Conservation (phyloP, 2,113 vertebrate species). For the Typhlomys cinereus region DNA sequence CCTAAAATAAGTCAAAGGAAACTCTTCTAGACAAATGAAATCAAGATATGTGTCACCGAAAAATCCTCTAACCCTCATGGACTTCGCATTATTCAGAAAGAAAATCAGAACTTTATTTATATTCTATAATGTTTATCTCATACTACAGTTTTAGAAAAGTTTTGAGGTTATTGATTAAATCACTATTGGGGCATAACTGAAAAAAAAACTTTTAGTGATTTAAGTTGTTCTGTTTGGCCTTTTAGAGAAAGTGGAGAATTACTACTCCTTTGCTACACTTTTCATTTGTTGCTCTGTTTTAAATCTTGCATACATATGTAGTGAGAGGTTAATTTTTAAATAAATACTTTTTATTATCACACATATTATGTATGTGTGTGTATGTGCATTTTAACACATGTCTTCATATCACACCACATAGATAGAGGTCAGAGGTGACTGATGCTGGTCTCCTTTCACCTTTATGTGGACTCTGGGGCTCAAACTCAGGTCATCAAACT, state of each 20-base stretch:
- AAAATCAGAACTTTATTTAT: neutral
- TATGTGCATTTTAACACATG: too few relatives aligned
- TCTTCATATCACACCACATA: neutral
- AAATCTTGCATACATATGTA: neutral
- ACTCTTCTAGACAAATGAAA: neutral
- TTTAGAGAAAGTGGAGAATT: slow-evolving; percentile 13
- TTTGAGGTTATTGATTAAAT: slow-evolving; percentile 24
- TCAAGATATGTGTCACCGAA: neutral
- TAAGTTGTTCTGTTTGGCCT: neutral
- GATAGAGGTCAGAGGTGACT: neutral
- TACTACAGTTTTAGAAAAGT: slow-evolving; percentile 6
- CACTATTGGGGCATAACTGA: neutral
- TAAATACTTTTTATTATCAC: too few relatives aligned
- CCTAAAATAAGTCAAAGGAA: slow-evolving; percentile 7
- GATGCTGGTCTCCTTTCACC: too few relatives aligned
- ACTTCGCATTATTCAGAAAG: neutral
- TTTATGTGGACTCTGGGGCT: neutral
- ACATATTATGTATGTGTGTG: too few relatives aligned
- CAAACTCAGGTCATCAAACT: neutral
- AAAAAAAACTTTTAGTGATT: slow-evolving; percentile 22
- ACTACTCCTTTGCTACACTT: neutral
- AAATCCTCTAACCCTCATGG: neutral
- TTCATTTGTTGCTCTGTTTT: neutral
- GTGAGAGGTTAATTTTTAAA: too few relatives aligned
- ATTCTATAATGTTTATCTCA: neutral